phyloP scores from a whole-genome alignment of 2,797 vertebrate species.

The Crax fasciolata region DNA sequence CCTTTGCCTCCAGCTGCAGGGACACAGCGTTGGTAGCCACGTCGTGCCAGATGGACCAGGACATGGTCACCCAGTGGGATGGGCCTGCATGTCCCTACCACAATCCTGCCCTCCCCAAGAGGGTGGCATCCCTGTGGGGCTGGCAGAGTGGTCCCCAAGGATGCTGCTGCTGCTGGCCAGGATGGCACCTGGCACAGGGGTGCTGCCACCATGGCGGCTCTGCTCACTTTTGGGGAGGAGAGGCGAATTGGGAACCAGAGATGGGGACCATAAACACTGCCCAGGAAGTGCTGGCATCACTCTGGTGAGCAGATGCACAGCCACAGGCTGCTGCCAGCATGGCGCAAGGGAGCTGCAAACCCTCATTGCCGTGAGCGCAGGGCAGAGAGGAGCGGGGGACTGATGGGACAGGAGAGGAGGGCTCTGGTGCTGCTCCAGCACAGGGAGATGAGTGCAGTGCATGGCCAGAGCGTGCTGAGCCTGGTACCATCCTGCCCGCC shows the following conservation, averaged over 20 bases:
- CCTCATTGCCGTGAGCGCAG: neutral
- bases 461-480: neutral
- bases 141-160: accelerated
- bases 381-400: neutral
- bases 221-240: neutral
- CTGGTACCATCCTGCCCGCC: neutral
- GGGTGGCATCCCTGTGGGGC: neutral
- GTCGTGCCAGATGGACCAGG: accelerated
- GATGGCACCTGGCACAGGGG: neutral
- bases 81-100: neutral
- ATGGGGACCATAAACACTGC: neutral
- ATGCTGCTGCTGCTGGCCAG: neutral
- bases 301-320: neutral
- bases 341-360: accelerated
- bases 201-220: accelerated
- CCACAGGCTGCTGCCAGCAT: neutral
- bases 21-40: neutral
- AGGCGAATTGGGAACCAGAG: accelerated
- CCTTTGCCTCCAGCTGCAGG: slow-evolving; percentile 90
- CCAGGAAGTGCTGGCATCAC: neutral
- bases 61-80: neutral
- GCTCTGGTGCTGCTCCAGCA: neutral
- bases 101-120: neutral
- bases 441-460: neutral
- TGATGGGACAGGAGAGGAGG: accelerated